Conservation (phyloP, 2,888 invertebrate genomes). For the Galerucella nymphaeae region DNA sequence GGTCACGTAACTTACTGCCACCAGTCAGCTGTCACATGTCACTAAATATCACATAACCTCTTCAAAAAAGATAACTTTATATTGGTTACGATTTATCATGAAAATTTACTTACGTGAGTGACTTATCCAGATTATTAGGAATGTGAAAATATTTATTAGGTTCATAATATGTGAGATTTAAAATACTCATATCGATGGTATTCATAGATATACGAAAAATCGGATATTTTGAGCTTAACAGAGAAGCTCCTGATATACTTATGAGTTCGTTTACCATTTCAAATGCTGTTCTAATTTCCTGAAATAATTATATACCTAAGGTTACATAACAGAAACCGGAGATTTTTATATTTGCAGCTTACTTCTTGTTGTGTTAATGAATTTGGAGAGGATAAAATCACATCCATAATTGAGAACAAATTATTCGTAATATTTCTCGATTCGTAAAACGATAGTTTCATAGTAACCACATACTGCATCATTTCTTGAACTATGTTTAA, state of each 20-base stretch:
- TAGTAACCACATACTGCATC: constrained; percentile 66
- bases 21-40: too few species aligned
- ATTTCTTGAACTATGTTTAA: constrained; percentile 71
- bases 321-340: too few species aligned
- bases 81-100: too few species aligned
- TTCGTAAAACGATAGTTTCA: constrained; percentile 38
- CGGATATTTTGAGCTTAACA: constrained; percentile 37
- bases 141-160: constrained; percentile 39
- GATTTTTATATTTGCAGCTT: constrained; percentile 49
- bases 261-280: constrained; percentile 50
- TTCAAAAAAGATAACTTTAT: too few species aligned
- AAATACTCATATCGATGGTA: constrained; percentile 47
- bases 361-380: constrained; percentile 82
- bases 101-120: constrained; percentile 18
- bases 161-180: constrained; percentile 38
- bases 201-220: constrained; percentile 45
- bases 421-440: constrained; percentile 66
- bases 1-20: too few species aligned
- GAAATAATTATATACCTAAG: constrained; percentile 14
- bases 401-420: constrained; percentile 73
- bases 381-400: constrained; percentile 73
- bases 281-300: constrained; percentile 54
- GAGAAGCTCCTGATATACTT: constrained; percentile 39
- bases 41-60: too few species aligned
- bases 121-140: constrained; percentile 26